Evolutionary conservation across 1,140 invertebrate genomes (phyloP).

Genomic region (Chlorops oryzae): DNA sequence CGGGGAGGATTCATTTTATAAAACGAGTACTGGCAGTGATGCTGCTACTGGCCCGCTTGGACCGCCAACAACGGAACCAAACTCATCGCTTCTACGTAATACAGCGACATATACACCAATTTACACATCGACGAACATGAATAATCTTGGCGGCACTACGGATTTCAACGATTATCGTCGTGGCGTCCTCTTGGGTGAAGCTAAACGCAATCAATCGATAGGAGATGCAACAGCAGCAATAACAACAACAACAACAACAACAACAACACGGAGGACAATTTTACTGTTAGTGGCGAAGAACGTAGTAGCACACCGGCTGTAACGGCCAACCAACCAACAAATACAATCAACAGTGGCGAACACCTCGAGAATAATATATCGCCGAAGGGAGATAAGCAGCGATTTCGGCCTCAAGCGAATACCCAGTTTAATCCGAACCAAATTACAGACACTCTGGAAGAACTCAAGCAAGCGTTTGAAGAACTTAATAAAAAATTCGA

Average conservation of each 20-base stretch:
- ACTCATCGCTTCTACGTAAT: neutral
- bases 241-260: no score
- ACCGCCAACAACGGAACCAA: neutral
- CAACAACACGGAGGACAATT: no score
- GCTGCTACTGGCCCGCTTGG: no score
- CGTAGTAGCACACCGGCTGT: no score
- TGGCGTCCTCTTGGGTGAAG: slow-evolving; percentile 1
- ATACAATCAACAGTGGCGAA: no score
- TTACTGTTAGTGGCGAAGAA: no score
- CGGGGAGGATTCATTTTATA: neutral
- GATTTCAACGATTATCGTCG: slow-evolving; percentile 6
- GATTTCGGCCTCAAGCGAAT: slow-evolving; percentile 10
- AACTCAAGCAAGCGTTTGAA: slow-evolving; percentile 11
- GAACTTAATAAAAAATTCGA: slow-evolving; percentile 9
- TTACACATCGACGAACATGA: neutral
- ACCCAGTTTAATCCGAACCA: slow-evolving; percentile 8
- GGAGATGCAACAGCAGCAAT: neutral
- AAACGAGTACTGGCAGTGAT: no score
- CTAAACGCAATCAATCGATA: slow-evolving; percentile 5
- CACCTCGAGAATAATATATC: no score
- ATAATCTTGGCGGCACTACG: no score
- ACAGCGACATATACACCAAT: neutral
- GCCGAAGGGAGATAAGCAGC: neutral
- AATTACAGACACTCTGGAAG: slow-evolving; percentile 10
- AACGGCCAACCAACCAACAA: no score